Evolutionary conservation across 2,797 vertebrate genomes (phyloP).

Genomic region (Echeneis naucrates): DNA sequence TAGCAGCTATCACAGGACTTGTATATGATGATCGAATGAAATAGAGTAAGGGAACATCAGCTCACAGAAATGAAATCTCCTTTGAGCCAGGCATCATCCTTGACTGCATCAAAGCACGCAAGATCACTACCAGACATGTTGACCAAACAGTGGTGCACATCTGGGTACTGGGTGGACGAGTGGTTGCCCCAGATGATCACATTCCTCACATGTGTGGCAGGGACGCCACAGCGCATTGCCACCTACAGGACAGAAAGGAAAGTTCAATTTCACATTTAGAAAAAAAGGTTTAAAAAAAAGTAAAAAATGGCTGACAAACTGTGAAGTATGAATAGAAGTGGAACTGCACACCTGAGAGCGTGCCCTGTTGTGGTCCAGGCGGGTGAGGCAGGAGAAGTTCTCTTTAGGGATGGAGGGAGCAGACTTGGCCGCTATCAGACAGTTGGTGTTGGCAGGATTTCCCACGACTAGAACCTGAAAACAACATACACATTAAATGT

Average conservation of each 20-base stretch:
- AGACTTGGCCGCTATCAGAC: constrained; percentile 93
- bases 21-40: neutral
- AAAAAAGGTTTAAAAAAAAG: neutral
- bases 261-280: neutral
- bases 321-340: neutral
- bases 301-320: neutral
- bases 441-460: constrained; percentile 98
- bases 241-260: constrained; percentile 76
- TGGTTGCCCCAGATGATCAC: constrained; percentile 99
- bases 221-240: constrained; percentile 90
- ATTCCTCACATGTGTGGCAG: constrained; percentile 91
- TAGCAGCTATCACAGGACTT: neutral
- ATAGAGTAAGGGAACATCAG: neutral
- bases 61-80: constrained; percentile 94
- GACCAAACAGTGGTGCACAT: constrained; percentile 92
- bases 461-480: constrained; percentile 95
- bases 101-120: constrained; percentile 90
- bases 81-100: constrained; percentile 95
- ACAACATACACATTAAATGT: neutral
- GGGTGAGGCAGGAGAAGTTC: constrained; percentile 97
- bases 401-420: constrained; percentile 97
- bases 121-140: constrained; percentile 88
- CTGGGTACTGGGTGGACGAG: constrained; percentile 97
- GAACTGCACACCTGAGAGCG: constrained; percentile 85
- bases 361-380: constrained; percentile 97